Percentiles rank a stretch among this genome's conserved stretches.
phyloP scores from a whole-genome alignment of 2,888 invertebrate species.

The Drosophila phalerata region DNA sequence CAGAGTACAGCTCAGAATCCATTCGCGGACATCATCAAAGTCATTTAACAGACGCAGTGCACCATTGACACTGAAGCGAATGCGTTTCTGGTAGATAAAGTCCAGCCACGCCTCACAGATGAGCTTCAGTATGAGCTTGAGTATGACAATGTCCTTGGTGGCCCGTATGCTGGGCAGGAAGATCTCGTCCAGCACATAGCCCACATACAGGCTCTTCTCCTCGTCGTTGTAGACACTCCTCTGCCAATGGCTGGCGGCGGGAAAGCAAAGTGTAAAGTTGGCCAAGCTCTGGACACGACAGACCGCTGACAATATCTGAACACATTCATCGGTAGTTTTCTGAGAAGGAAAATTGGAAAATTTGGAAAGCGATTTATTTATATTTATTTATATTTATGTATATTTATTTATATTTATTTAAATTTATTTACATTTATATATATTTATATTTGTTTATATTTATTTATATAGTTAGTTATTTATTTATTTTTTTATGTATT shows the following conservation, averaged over 20 bases:
- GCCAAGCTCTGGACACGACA: slow-evolving; percentile 92
- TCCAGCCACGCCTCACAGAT: slow-evolving; percentile 96
- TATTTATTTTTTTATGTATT: no score
- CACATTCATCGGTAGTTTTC: slow-evolving; percentile 91
- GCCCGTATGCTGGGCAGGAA: slow-evolving; percentile 92
- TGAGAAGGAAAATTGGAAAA: slow-evolving; percentile 78
- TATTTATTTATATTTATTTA: no score
- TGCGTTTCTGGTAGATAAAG: slow-evolving; percentile 92
- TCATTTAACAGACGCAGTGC: slow-evolving; percentile 93
- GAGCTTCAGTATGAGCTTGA: slow-evolving; percentile 92
- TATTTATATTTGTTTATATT: no score
- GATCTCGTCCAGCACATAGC: slow-evolving; percentile 91
- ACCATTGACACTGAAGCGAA: slow-evolving; percentile 93
- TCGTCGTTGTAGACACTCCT: slow-evolving; percentile 76
- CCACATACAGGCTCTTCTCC: slow-evolving; percentile 89
- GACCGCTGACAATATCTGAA: slow-evolving; percentile 90
- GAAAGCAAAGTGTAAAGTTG: slow-evolving; percentile 93
- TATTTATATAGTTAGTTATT: no score
- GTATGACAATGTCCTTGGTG: slow-evolving; percentile 90
- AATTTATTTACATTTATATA: no score
- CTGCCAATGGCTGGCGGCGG: slow-evolving; percentile 89
- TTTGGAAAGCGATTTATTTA: no score
- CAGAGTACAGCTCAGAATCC: slow-evolving; percentile 89
- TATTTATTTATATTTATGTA: no score
- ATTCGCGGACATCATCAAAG: slow-evolving; percentile 91